Evolutionary conservation across 1,140 invertebrate species (phyloP).

Genomic region (Tetragonula clypearis): DNA sequence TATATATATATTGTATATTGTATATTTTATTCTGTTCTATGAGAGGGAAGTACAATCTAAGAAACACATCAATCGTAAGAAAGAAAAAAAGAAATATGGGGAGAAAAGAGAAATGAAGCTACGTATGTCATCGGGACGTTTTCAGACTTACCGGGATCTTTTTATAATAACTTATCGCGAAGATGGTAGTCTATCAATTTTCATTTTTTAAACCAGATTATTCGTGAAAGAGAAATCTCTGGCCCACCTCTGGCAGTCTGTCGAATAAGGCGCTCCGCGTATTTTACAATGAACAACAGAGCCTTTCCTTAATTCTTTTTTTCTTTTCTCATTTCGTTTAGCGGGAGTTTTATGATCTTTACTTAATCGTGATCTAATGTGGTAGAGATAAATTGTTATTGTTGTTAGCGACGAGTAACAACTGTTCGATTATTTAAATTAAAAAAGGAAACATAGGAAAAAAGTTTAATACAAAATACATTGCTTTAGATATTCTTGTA

Average conservation of each 20-base stretch:
- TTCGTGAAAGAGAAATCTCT: constrained; percentile 15
- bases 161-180: constrained; percentile 50
- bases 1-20: neutral
- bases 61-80: too few species aligned
- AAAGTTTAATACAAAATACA: neutral
- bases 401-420: neutral
- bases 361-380: neutral
- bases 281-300: constrained; percentile 11
- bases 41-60: neutral
- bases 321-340: constrained; percentile 14
- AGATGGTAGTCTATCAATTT: constrained; percentile 38
- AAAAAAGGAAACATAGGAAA: neutral
- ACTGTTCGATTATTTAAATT: constrained; percentile 12
- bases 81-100: neutral
- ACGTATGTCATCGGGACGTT: neutral
- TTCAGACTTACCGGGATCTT: constrained; percentile 47
- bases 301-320: neutral
- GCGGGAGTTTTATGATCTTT: constrained; percentile 25
- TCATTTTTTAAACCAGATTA: constrained; percentile 52
- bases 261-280: constrained; percentile 36
- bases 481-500: neutral
- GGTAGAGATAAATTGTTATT: constrained; percentile 21
- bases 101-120: too few species aligned
- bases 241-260: constrained; percentile 42
- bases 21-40: neutral